Base-by-base conservation (phyloP, 2,888 invertebrate genomes). In the Neelides folsomi region DNA sequence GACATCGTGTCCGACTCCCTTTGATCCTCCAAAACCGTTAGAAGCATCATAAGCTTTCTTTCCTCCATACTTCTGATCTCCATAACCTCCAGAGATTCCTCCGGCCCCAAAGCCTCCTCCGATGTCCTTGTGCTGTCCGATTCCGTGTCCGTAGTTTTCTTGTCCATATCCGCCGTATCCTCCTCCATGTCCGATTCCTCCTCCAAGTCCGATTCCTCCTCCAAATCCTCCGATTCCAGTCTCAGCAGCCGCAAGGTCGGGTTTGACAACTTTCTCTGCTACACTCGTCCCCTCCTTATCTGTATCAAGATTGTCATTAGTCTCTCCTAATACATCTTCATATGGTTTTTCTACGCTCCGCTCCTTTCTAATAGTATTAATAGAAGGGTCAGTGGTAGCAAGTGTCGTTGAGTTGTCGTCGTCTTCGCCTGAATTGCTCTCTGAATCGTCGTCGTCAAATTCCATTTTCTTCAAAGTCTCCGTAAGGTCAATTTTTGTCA, bases 241-340 rank as follows among this genome's bases (percentile, higher is more conserved):
- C 2, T 54, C 61, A 36, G 57, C 45, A 7, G 58, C 40, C 16
- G 52, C 38, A 6, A 62, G 46, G 43, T 59, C 59, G 38, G 57
- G 20, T 53, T 59, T 61, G 2, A 48, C 52, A 15, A 47, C 44
- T 49, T 41, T 19, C n/a, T 36, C 35, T 40, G 46, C 18, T 34
- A 38, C 44, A 27, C n/a, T 12, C 12, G 12, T 46, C 20, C 19
- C 8, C 15, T 36, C 27, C 27, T 27, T 27, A 27, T 27, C 27
- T 27, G 27, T 27, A 27, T 27, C 27, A 27, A 27, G 27, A 27
- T 27, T 3, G 27, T 27, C 27, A 27, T 27, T 43, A 10, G 49
- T 27, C 36, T 16, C 13, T 20, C 35, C 13, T 37, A 48, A 47
- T 10, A 2, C 27, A 27, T 27, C 27, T 3, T 27, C 27, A 27